Conservation (phyloP, 2,888 invertebrate species). For the Tenodera sinensis region DNA sequence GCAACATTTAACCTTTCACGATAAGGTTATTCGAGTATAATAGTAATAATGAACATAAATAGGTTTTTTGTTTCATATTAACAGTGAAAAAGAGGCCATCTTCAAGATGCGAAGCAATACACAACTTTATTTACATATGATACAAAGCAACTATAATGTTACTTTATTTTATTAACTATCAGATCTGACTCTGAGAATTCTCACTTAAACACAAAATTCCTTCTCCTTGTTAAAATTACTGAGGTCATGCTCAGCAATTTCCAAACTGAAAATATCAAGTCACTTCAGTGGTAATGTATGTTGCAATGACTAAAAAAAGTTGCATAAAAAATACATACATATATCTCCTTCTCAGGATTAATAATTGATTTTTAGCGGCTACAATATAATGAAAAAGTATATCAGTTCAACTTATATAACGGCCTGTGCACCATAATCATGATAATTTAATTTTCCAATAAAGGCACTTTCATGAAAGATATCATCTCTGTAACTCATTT, state of each 20-base stretch:
- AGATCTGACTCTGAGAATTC: conserved; percentile 17
- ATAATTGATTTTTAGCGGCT: too few species aligned
- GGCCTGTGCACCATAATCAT: too few species aligned
- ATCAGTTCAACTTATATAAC: background rate
- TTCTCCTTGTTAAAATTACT: background rate
- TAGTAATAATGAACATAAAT: conserved; percentile 21
- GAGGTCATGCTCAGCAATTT: background rate
- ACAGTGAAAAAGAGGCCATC: conserved; percentile 28
- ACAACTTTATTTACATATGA: conserved; percentile 13
- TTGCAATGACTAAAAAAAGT: background rate
- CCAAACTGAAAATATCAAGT: background rate
- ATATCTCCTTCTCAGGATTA: too few species aligned
- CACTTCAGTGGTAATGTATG: background rate
- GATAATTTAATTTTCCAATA: too few species aligned
- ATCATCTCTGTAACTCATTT: too few species aligned
- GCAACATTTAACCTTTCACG: conserved; percentile 22
- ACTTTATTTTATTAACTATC: conserved; percentile 12
- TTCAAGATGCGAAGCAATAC: conserved; percentile 19
- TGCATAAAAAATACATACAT: background rate
- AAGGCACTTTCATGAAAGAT: too few species aligned
- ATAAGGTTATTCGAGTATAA: conserved; percentile 19
- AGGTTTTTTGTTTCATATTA: conserved; percentile 19
- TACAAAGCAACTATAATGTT: conserved; percentile 15
- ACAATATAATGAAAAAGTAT: background rate
- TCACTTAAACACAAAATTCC: background rate